phyloP scores from a whole-genome alignment of 2,797 vertebrate species.

The Amblyraja radiata region DNA sequence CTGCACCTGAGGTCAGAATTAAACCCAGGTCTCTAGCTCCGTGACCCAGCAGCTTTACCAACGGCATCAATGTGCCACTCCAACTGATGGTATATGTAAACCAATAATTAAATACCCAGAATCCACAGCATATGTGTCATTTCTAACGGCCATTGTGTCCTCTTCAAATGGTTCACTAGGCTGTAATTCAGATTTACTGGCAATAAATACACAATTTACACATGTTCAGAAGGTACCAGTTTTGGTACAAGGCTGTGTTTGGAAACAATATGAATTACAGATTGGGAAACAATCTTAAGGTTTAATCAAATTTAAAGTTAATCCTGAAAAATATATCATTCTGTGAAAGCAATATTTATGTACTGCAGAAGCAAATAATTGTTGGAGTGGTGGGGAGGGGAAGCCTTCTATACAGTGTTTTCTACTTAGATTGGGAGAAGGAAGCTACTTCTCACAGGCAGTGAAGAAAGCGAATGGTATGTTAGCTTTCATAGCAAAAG shows the following conservation, averaged over 20 bases:
- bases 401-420: not conserved
- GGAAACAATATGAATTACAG: not conserved
- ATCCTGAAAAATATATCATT: not conserved
- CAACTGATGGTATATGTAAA: not conserved
- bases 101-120: not conserved
- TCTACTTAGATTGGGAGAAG: not conserved
- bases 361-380: not conserved
- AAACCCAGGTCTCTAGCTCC: too few species aligned
- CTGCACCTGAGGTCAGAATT: too few species aligned
- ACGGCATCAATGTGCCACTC: too few species aligned
- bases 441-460: too few species aligned
- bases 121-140: not conserved
- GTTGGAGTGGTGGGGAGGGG: too few species aligned
- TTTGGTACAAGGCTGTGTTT: not conserved
- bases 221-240: too few species aligned
- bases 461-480: too few species aligned
- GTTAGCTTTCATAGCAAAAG: too few species aligned
- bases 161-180: not conserved
- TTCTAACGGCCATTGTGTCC: not conserved
- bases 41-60: too few species aligned
- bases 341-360: not conserved
- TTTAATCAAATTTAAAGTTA: not conserved
- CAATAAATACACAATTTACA: not conserved
- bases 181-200: not conserved
- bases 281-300: not conserved